Conservation (phyloP, 2,888 invertebrate genomes). For the Marasmarcha lunaedactyla region DNA sequence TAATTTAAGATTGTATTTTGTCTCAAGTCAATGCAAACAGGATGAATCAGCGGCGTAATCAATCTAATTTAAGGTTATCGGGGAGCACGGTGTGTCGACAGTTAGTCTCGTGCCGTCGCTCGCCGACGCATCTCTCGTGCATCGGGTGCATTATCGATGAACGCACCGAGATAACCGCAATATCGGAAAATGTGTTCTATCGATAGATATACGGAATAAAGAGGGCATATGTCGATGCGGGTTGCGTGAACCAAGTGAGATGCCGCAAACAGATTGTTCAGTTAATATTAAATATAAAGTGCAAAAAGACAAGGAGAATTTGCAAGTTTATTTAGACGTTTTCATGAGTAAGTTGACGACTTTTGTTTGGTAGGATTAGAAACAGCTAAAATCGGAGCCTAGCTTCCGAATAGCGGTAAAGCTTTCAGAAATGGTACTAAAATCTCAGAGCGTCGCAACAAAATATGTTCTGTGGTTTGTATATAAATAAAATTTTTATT, state of each 20-base stretch:
- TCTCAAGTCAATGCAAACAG: constrained; percentile 52
- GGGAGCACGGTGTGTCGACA: constrained; percentile 53
- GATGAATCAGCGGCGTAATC: constrained; percentile 67
- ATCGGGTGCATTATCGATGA: constrained; percentile 22
- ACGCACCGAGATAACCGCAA: constrained; percentile 12
- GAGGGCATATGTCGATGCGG: background rate
- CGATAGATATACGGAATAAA: too few relatives aligned
- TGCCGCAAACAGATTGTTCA: constrained; percentile 63
- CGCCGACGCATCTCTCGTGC: constrained; percentile 38
- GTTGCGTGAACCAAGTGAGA: constrained; percentile 32
- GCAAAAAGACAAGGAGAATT: constrained; percentile 51
- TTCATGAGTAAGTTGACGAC: constrained; percentile 69
- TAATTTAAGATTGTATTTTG: constrained; percentile 51
- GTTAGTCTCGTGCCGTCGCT: constrained; percentile 57
- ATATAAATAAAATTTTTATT: too few relatives aligned
- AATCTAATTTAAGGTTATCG: constrained; percentile 69
- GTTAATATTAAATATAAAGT: constrained; percentile 59
- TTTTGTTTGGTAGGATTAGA: constrained; percentile 2
- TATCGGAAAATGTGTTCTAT: too few relatives aligned
- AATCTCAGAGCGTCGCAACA: too few relatives aligned
- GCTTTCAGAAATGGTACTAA: too few relatives aligned
- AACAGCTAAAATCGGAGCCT: background rate
- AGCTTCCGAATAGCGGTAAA: too few relatives aligned
- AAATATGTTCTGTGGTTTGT: too few relatives aligned
- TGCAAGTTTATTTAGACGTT: constrained; percentile 64